A percentile compares a stretch with the other conserved stretches of the same genome.
These are phyloP conservation scores for Jacana jacana DNA, from an alignment of 2,113 vertebrate species.

Conservation along the genomic window DNA sequence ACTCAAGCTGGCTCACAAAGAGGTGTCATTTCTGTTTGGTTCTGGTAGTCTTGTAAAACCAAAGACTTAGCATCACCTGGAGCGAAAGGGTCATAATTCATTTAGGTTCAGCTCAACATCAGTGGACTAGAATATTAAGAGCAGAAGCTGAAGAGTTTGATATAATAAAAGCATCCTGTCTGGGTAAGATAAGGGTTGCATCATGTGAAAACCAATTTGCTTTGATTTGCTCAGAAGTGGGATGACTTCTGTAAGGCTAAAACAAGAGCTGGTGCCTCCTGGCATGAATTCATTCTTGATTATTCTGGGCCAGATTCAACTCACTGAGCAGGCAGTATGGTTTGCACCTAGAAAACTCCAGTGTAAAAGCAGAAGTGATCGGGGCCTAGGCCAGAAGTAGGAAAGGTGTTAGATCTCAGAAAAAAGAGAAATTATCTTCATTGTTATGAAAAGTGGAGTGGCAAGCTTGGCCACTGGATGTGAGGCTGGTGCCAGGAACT, in stretches of 20 bases:
- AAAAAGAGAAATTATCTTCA: not conserved
- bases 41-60: not conserved
- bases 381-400: not conserved
- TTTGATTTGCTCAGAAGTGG: not conserved
- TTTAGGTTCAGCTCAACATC: not conserved
- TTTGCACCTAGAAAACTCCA: not conserved
- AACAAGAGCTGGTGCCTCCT: not conserved
- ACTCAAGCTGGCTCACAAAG: not conserved
- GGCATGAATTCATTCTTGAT: not conserved
- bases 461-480: not conserved
- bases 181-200: slow-evolving; percentile 7
- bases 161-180: not conserved
- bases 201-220: not conserved
- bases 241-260: not conserved
- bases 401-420: not conserved
- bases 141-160: not conserved
- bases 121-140: not conserved
- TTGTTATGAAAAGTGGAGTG: not conserved
- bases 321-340: not conserved
- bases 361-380: rapidly evolving
- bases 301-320: not conserved
- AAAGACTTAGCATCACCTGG: not conserved
- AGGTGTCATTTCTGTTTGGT: not conserved
- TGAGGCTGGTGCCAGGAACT: not conserved
- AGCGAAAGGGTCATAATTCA: not conserved